These are phyloP conservation scores for Cervus canadensis DNA, from an alignment of 2,113 vertebrate species.

Conservation along the genomic window DNA sequence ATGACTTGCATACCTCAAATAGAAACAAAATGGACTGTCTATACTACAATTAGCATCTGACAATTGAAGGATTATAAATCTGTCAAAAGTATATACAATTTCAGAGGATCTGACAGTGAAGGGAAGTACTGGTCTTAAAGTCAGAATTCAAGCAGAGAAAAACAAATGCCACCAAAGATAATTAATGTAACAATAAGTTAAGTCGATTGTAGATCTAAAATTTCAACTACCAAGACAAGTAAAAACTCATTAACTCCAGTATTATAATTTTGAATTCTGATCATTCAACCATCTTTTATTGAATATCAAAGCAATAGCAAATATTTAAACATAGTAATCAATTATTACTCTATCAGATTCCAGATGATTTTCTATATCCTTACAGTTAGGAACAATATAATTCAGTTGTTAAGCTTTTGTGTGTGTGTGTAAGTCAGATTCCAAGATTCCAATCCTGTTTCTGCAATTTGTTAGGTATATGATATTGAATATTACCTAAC, in stretches of 20 bases:
- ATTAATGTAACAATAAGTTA: neutral
- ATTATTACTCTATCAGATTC: neutral
- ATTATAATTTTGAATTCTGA: neutral
- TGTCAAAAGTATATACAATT: neutral
- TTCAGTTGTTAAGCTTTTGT: neutral
- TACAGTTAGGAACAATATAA: neutral
- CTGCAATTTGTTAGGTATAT: neutral
- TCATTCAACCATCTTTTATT: neutral
- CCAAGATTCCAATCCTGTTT: neutral
- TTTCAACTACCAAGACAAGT: neutral
- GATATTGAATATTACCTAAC: neutral
- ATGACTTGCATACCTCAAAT: neutral
- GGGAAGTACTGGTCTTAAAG: neutral
- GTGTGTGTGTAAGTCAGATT: neutral
- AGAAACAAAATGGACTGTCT: neutral
- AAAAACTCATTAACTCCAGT: neutral
- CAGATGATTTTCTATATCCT: neutral
- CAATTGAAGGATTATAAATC: neutral
- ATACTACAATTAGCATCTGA: neutral
- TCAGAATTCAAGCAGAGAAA: constrained; percentile 15
- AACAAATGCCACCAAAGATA: neutral
- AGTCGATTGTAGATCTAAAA: neutral
- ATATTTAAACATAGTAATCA: constrained; percentile 7
- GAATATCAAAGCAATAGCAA: neutral
- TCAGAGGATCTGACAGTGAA: neutral